These are phyloP conservation scores for Gavialis gangeticus DNA, from an alignment of 2,113 vertebrate genomes.

Conservation along the genomic window DNA sequence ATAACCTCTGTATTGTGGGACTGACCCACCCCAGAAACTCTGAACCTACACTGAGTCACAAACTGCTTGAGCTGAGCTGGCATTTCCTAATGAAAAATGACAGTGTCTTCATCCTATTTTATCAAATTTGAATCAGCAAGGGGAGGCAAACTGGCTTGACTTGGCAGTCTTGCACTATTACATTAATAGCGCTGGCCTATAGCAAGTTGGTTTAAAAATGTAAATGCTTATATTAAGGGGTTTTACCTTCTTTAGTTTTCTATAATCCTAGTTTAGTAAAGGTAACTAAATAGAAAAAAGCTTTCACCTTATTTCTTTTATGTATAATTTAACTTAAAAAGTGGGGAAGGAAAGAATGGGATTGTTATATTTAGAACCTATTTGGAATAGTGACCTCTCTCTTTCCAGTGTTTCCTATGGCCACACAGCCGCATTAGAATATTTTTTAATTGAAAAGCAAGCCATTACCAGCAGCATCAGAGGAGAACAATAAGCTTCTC, in stretches of 20 bases:
- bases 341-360: too few relatives aligned
- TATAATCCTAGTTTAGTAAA: slow-evolving; percentile 13
- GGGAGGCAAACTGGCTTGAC: not conserved
- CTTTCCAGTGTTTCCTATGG: accelerated
- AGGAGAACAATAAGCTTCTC: not conserved
- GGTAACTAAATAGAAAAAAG: not conserved
- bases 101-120: slow-evolving; percentile 62
- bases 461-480: not conserved
- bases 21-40: not conserved
- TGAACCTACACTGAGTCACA: not conserved
- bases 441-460: not conserved
- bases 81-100: slow-evolving; percentile 72
- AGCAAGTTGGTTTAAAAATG: slow-evolving; percentile 63
- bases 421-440: not conserved
- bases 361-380: not conserved
- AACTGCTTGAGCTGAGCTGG: slow-evolving; percentile 39
- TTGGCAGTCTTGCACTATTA: slow-evolving; percentile 33
- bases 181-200: slow-evolving; percentile 62
- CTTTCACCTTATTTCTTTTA: not conserved
- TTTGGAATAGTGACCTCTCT: not conserved
- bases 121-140: slow-evolving; percentile 61
- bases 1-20: not conserved
- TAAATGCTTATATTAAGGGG: slow-evolving; percentile 1
- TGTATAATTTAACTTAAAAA: not conserved
- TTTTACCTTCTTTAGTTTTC: not conserved